Evolutionary conservation across 1,140 invertebrate species (phyloP).

Genomic region (Drosophila virilis): DNA sequence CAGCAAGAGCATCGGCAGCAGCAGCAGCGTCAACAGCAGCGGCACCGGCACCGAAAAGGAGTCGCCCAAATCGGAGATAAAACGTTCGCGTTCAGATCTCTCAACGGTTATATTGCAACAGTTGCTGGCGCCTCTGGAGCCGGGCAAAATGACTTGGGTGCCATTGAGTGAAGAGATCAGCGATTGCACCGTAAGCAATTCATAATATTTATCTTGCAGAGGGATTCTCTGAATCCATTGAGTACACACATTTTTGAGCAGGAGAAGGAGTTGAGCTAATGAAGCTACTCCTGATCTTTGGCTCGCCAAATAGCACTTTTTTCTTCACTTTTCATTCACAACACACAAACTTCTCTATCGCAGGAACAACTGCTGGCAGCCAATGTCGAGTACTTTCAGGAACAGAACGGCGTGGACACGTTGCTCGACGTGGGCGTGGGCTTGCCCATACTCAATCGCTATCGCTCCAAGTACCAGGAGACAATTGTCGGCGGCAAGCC

Average conservation of each 20-base stretch:
- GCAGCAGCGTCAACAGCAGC: conserved; percentile 60
- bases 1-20: conserved; percentile 70
- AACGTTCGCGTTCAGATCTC: conserved; percentile 87
- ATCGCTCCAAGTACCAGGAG: conserved; percentile 76
- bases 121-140: conserved; percentile 86
- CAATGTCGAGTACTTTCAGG: conserved; percentile 86
- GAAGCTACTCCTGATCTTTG: no score
- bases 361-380: conserved; percentile 86
- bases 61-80: conserved; percentile 85
- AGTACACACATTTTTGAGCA: no score
- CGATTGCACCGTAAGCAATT: conserved; percentile 72
- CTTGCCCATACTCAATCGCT: conserved; percentile 75
- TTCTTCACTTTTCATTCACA: not conserved
- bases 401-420: conserved; percentile 77
- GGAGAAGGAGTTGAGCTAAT: no score
- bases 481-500: conserved; percentile 67
- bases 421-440: conserved; percentile 71
- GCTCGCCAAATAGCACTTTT: not conserved
- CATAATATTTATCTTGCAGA: no score
- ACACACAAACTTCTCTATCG: conserved; percentile 33
- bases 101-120: conserved; percentile 88
- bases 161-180: conserved; percentile 78
- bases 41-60: conserved; percentile 85
- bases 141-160: conserved; percentile 79
- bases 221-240: no score